These are phyloP conservation scores for Drosophila dives DNA, from an alignment of 2,888 invertebrate genomes.

Conservation along the genomic window DNA sequence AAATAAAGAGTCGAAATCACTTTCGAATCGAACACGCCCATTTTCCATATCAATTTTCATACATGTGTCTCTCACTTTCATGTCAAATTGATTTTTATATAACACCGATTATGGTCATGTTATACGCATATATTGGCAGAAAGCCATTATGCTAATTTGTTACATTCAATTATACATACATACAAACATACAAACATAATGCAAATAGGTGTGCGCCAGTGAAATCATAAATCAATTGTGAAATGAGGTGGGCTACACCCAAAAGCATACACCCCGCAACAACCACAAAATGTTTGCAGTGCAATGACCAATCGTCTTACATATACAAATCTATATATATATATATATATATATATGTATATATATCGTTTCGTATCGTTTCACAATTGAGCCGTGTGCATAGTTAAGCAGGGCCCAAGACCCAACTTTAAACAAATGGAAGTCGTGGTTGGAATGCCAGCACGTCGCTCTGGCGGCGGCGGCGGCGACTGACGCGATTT, in stretches of 20 bases:
- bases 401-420: slow-evolving; percentile 52
- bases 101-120: slow-evolving; percentile 64
- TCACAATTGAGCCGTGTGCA: slow-evolving; percentile 51
- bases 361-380: slow-evolving; percentile 48
- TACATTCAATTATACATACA: slow-evolving; percentile 30
- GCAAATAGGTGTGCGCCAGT: slow-evolving; percentile 45
- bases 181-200: slow-evolving; percentile 7
- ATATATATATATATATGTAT: not conserved
- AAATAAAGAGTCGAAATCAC: slow-evolving; percentile 53
- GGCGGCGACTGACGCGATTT: slow-evolving; percentile 25
- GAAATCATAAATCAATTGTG: slow-evolving; percentile 78
- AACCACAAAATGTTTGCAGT: slow-evolving; percentile 34
- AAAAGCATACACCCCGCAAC: slow-evolving; percentile 31
- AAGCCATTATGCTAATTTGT: slow-evolving; percentile 70
- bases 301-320: slow-evolving; percentile 67
- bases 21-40: slow-evolving; percentile 73
- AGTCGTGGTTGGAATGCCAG: slow-evolving; percentile 60
- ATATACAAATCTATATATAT: not conserved
- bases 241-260: slow-evolving; percentile 67
- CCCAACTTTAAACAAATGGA: slow-evolving; percentile 27
- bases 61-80: slow-evolving; percentile 61
- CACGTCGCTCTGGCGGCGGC: slow-evolving; percentile 46
- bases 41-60: slow-evolving; percentile 45
- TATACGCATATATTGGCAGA: slow-evolving; percentile 69
- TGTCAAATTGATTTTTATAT: slow-evolving; percentile 66